Evolutionary conservation across 2,113 vertebrate species (phyloP).

Genomic region (Hiodon alosoides): DNA sequence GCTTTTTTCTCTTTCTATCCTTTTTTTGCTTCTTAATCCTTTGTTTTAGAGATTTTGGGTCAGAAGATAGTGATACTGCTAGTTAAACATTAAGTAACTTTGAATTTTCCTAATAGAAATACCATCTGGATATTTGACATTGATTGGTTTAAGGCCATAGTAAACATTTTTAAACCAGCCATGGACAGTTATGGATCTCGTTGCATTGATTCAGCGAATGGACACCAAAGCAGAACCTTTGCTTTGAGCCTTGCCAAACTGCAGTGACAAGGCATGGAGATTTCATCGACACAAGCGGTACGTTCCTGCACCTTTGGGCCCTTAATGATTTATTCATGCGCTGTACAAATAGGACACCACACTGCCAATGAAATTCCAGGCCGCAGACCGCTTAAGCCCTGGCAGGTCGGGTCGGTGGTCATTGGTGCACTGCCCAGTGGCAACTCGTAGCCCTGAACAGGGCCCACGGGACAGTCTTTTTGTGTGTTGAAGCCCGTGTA

Average conservation of each 20-base stretch:
- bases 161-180: slow-evolving; percentile 64
- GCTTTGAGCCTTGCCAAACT: neutral
- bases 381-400: slow-evolving; percentile 7
- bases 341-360: slow-evolving; percentile 28
- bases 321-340: slow-evolving; percentile 39
- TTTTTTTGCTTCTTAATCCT: neutral
- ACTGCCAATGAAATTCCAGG: slow-evolving; percentile 16
- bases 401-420: slow-evolving; percentile 18
- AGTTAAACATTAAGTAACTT: neutral
- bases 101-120: slow-evolving; percentile 62
- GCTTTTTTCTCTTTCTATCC: neutral
- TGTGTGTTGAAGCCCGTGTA: no score
- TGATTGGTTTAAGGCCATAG: slow-evolving; percentile 63
- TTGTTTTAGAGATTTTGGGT: neutral
- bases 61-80: neutral
- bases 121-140: slow-evolving; percentile 63
- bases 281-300: neutral
- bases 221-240: neutral
- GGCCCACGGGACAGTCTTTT: no score
- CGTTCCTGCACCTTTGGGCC: neutral
- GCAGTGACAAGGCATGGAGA: neutral
- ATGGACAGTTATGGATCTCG: slow-evolving; percentile 53
- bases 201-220: slow-evolving; percentile 37
- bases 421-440: slow-evolving; percentile 11
- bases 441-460: no score